Conservation (phyloP, 2,113 vertebrate genomes). For the Brienomyrus brachyistius region DNA sequence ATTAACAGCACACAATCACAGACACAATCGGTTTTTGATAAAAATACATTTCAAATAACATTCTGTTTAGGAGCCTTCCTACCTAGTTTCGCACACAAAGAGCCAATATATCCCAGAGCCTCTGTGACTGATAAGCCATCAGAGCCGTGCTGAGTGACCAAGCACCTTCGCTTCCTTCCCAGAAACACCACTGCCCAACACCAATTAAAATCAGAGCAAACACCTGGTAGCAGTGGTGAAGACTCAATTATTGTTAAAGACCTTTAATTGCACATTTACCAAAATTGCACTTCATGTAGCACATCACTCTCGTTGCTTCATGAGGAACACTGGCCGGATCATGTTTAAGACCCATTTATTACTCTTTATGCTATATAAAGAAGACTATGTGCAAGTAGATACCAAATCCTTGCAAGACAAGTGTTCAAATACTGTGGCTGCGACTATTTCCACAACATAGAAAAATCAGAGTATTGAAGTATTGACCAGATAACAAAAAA, state of each 20-base stretch:
- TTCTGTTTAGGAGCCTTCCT: neutral
- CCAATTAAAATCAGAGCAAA: conserved; percentile 47
- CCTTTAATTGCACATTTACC: conserved; percentile 29
- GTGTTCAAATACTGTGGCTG: conserved; percentile 28
- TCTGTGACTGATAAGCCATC: conserved; percentile 21
- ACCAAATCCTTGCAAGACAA: conserved; percentile 17
- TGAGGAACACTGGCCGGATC: neutral
- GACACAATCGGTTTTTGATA: neutral
- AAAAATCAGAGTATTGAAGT: neutral
- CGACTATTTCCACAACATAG: conserved; percentile 34
- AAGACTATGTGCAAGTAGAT: neutral
- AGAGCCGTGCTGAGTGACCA: conserved; percentile 50
- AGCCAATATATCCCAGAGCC: conserved; percentile 14
- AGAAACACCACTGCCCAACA: conserved; percentile 49
- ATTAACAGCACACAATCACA: neutral
- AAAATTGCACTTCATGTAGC: neutral
- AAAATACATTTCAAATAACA: neutral
- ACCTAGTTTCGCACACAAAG: conserved; percentile 21
- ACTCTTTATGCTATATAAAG: neutral
- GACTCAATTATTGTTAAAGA: conserved; percentile 33
- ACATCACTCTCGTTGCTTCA: neutral
- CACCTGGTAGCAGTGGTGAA: conserved; percentile 39
- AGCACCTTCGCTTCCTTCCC: conserved; percentile 47
- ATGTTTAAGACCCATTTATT: neutral
- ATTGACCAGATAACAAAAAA: neutral